phyloP scores from a whole-genome alignment of 2,113 vertebrate species.

The Sarotherodon lohbergeri region DNA sequence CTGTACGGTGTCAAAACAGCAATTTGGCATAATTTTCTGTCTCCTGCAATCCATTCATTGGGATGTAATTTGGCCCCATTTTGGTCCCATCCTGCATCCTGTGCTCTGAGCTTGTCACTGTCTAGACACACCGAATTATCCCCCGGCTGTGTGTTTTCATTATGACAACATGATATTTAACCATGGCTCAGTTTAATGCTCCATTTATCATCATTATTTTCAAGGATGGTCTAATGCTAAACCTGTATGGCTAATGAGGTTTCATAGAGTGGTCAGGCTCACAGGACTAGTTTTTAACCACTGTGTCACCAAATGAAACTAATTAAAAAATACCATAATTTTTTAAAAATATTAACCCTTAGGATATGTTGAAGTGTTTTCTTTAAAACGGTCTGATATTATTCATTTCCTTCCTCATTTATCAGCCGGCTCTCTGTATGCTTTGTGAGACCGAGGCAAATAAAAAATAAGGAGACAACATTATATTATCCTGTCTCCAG shows the following conservation, averaged over 20 bases:
- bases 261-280: background rate
- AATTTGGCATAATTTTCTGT: background rate
- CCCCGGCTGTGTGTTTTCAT: background rate
- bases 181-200: background rate
- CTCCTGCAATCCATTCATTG: background rate
- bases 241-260: background rate
- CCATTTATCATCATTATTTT: background rate
- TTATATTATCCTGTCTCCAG: background rate
- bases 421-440: background rate
- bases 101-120: background rate
- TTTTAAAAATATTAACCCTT: background rate
- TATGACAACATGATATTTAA: background rate
- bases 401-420: background rate
- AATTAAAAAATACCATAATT: background rate
- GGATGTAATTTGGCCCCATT: background rate
- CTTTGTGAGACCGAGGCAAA: background rate
- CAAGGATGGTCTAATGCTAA: background rate
- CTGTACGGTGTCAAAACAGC: slow-evolving; percentile 12
- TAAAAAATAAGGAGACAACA: background rate
- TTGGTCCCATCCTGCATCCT: background rate
- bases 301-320: background rate
- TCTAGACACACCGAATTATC: background rate
- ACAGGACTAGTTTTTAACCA: background rate
- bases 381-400: background rate
- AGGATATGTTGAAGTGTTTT: background rate